Base-by-base conservation (phyloP, 2,113 vertebrate species). In the Phodopus roborovskii region DNA sequence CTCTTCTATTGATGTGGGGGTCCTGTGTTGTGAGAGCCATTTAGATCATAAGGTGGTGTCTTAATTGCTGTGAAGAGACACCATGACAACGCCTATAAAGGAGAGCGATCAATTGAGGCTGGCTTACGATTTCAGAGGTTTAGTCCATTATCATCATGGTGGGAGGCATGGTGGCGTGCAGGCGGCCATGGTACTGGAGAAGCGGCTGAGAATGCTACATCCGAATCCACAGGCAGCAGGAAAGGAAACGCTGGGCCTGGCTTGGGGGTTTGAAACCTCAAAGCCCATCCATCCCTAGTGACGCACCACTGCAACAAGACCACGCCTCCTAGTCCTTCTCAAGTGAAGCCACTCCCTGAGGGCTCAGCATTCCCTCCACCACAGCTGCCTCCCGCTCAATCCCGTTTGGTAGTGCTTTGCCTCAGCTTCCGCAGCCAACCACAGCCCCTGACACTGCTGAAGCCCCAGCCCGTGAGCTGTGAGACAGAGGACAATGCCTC, bases 331-430 rank as follows among this genome's bases (percentile, higher is more conserved):
- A 81, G 56, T 81, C 33, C 78, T 58, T 81, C 33, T 75, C 33
- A 58, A 13, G 2, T n/a, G n/a, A 33, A 36, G 30, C 48, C 48
- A 11, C 17, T 79, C 48, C 75, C 77, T 56, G 36, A n/a, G 24
- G 33, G 22, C 20, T 81, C 22, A 81, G 50, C 50, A 81, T 81
- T 20, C 33, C n/a, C 36, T 15, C 10, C 33, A n/a, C 53, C 33
- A n/a, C 17, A 36, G 36, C 28, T 39, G 66, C 66, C 3, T 20
- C 50, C 33, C 36, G 4, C 36, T 10, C 24, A 45, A 24, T 4
- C 28, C 11, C 3, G 0, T 20, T 30, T 8, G 8, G 13, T 60
- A 45, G 22, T 5, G 50, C 4, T 2, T 0, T 0, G 24, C 26
- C 39, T 7, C 2, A 45, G 1, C 22, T 33, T 13, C 42, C 75